Evolutionary conservation across 2,113 vertebrate species (phyloP), one percentile per base, ranked within the genome.

Genomic region (Martes martes): DNA sequence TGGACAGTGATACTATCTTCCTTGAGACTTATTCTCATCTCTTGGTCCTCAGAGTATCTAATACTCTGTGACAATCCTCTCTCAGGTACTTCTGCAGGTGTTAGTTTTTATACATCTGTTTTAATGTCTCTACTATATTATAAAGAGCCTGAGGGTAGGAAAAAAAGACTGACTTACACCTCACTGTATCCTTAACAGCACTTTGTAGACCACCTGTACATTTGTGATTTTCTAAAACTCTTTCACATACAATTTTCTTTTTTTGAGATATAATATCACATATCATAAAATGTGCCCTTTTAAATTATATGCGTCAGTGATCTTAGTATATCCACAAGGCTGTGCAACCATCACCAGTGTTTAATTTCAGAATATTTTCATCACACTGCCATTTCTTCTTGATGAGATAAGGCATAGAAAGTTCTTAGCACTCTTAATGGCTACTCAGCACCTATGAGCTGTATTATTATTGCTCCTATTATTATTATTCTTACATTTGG

Each of bases 291-390:
- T 57, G 7, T 65, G 15, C 28, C 21, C 45, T 65, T 84, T 85
- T 89, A 33, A 95, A 91, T 33, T 63, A 15, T n/a, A 50, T 5
- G 8, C 11, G 33, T 69, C 42, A 78, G n/a, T 84, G 63, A 28
- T 83, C 89, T 88, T 47, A 69, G 13, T 42, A n/a, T 39, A 78
- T 59, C 87, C 33, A 47, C 23, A 33, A 96, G 28, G 36, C 42
- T 52, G 24, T 76, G 11, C 9, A 61, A 96, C 16, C 8, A 36
- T 57, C 18, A 61, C 11, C 26, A 65, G 9, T 84, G 55, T 71
- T 95, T 81, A 90, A 82, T 81, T 94, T n/a, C 73, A 95, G 50
- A 52, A 85, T 24, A 52, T 76, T 96, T 89, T 47, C 79, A 88
- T 95, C 61, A 63, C 1, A 2, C 2, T 82, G 26, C 23, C 50